Evolutionary conservation across 2,113 vertebrate species (phyloP).

Genomic region (Hylia prasina): DNA sequence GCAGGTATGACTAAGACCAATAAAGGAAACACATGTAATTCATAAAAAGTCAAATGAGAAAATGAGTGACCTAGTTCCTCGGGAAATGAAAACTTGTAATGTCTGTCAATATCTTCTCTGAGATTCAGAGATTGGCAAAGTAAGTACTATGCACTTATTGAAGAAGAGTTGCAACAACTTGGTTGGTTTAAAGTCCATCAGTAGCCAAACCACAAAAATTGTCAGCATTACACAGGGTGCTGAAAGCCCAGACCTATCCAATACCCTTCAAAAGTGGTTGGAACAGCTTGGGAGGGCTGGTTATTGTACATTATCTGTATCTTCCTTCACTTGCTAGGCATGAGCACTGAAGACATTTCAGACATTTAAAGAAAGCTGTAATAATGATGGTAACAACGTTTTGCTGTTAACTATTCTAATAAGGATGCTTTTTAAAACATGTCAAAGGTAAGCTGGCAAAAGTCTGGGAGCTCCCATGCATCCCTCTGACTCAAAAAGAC

Average conservation of each 20-base stretch:
- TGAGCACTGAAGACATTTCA: neutral
- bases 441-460: neutral
- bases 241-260: neutral
- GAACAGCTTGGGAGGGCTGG: neutral
- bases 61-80: neutral
- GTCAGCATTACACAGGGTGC: neutral
- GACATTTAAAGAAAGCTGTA: neutral
- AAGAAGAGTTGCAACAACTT: neutral
- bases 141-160: neutral
- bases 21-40: neutral
- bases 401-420: neutral
- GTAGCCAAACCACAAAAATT: neutral
- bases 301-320: neutral
- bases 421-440: neutral
- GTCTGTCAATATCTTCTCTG: neutral
- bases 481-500: neutral
- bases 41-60: conserved; percentile 8
- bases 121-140: neutral
- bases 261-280: neutral
- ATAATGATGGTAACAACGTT: neutral
- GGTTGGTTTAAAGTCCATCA: neutral
- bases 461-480: neutral
- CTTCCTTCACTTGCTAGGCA: neutral
- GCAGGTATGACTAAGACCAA: neutral
- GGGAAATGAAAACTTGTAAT: neutral